phyloP scores from a whole-genome alignment of 2,888 invertebrate species.

The Adelphocoris suturalis region DNA sequence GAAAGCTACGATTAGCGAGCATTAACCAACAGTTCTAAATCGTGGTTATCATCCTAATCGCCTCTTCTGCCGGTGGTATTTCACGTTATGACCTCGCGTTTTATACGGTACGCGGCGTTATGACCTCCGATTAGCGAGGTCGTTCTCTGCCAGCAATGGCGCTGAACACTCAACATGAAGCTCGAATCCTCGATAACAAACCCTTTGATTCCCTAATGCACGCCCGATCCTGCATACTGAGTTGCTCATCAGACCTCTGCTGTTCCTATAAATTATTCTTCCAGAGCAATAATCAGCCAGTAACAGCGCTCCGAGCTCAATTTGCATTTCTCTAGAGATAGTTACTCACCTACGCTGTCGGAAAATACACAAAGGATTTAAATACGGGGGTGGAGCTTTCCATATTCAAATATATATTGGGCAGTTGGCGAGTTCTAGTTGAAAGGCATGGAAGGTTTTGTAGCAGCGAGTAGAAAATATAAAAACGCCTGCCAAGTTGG shows the following conservation, averaged over 20 bases:
- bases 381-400: too few relatives aligned
- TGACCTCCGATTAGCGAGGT: slow-evolving; percentile 15
- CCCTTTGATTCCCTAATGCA: slow-evolving; percentile 11
- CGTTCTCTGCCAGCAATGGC: neutral
- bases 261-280: neutral
- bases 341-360: too few relatives aligned
- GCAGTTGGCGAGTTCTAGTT: too few relatives aligned
- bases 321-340: too few relatives aligned
- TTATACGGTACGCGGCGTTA: neutral
- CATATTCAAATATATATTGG: too few relatives aligned
- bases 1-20: neutral
- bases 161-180: neutral
- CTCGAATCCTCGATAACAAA: neutral
- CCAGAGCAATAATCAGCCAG: too few relatives aligned
- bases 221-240: neutral
- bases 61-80: neutral
- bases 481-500: too few relatives aligned
- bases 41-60: neutral
- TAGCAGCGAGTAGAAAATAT: too few relatives aligned
- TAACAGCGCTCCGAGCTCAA: too few relatives aligned
- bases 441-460: too few relatives aligned
- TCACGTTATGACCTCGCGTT: slow-evolving; percentile 1
- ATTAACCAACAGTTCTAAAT: slow-evolving; percentile 6
- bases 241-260: neutral
- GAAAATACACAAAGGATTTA: too few relatives aligned